Evolutionary conservation across 2,113 vertebrate species (phyloP).

Genomic region (Desmodus rotundus): DNA sequence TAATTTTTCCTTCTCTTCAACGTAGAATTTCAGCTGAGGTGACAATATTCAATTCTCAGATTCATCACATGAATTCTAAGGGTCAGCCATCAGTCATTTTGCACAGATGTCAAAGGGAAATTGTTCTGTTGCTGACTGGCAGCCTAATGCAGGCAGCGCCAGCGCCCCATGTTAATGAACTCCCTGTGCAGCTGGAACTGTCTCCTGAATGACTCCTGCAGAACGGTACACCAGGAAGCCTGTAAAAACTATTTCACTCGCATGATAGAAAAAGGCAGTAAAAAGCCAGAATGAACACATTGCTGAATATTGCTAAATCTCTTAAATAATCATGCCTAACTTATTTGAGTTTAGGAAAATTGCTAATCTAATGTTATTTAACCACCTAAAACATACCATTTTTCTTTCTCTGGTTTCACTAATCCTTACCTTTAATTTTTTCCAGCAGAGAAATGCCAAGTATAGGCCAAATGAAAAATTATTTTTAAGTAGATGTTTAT

Average conservation of each 20-base stretch:
- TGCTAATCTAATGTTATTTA: not conserved
- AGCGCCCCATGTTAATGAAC: not conserved
- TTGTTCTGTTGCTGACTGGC: not conserved
- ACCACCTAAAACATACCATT: not conserved
- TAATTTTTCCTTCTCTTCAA: not conserved
- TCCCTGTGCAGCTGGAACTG: slow-evolving; percentile 11
- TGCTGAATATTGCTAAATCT: not conserved
- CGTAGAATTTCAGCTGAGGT: not conserved
- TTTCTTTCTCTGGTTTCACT: slow-evolving; percentile 21
- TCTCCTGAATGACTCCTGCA: not conserved
- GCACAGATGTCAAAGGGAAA: not conserved
- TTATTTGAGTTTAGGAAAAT: not conserved
- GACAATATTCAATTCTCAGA: not conserved
- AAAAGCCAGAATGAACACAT: not conserved
- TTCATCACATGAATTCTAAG: not conserved
- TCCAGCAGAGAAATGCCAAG: not conserved
- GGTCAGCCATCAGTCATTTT: not conserved
- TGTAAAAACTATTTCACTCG: not conserved
- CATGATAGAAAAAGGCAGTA: not conserved
- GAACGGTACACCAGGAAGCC: slow-evolving; percentile 15
- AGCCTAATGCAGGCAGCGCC: not conserved
- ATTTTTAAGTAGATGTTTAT: slow-evolving; percentile 61
- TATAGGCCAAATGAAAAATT: slow-evolving; percentile 22
- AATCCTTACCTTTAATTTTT: not conserved
- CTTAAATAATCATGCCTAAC: not conserved